Conservation (phyloP, 53 echinoderm and acorn worm genomes). For the Arbacia lixula region DNA sequence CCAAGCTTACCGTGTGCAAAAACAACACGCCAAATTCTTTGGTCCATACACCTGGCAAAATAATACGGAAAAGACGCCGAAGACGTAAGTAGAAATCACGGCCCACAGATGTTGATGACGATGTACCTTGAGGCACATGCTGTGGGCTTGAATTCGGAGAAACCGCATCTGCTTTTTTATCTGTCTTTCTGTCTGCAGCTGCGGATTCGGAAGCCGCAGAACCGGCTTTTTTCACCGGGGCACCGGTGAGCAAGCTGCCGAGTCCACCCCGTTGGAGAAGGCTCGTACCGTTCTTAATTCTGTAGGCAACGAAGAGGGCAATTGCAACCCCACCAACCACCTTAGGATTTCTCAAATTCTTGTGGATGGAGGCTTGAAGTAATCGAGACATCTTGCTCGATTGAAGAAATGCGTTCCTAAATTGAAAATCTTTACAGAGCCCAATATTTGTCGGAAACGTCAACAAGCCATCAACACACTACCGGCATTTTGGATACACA, state of each 20-base stretch:
- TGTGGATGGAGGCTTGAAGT: constrained; percentile 65
- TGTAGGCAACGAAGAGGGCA: constrained; percentile 72
- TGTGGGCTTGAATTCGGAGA: not conserved
- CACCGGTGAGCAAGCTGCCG: constrained; percentile 28
- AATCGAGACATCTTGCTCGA: constrained; percentile 62
- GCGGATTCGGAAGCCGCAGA: not conserved
- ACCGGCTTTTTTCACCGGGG: constrained; percentile 13
- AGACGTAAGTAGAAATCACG: constrained; percentile 63
- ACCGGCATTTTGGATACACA: no score
- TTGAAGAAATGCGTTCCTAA: not conserved
- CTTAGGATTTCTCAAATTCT: constrained; percentile 73
- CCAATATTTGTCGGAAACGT: not conserved
- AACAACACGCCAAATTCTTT: constrained; percentile 89
- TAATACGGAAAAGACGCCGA: constrained; percentile 73
- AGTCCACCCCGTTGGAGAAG: constrained; percentile 32
- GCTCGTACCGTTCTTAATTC: constrained; percentile 60
- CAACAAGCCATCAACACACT: no score
- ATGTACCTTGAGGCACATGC: not conserved
- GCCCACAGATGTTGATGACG: constrained; percentile 54
- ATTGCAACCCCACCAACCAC: constrained; percentile 80
- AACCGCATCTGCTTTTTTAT: not conserved
- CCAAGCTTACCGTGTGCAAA: constrained; percentile 73
- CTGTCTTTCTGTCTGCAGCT: constrained; percentile 6
- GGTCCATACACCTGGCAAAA: constrained; percentile 82
- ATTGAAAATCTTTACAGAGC: not conserved